A percentile compares a stretch with the other conserved stretches of the same genome.
These are phyloP conservation scores for Propithecus deckenii DNA, from an alignment of 2,797 vertebrate genomes.

Conservation along the genomic window DNA sequence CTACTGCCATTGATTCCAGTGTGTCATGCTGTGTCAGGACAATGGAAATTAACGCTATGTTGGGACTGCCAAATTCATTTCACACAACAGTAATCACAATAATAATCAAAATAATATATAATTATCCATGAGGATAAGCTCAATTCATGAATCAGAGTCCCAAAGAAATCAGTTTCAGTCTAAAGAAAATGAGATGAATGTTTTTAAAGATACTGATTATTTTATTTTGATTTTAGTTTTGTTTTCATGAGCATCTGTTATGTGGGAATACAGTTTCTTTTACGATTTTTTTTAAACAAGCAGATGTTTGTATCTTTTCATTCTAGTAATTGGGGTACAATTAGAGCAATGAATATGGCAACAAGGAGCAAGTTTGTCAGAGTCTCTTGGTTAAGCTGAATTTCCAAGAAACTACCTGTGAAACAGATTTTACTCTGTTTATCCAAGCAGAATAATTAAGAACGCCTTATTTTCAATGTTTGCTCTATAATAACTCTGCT, in stretches of 20 bases:
- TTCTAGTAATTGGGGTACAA: neutral
- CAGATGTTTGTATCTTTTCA: slow-evolving; percentile 34
- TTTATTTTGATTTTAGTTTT: neutral
- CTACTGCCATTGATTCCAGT: slow-evolving; percentile 8
- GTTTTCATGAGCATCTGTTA: slow-evolving; percentile 51
- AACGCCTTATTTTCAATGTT: neutral
- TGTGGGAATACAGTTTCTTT: slow-evolving; percentile 16
- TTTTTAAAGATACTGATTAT: neutral
- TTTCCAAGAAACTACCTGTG: neutral
- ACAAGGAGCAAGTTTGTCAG: neutral
- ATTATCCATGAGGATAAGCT: slow-evolving; percentile 26
- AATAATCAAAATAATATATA: slow-evolving; percentile 62
- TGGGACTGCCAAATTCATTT: slow-evolving; percentile 53
- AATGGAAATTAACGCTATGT: slow-evolving; percentile 31
- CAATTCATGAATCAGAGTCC: neutral
- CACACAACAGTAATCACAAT: slow-evolving; percentile 51
- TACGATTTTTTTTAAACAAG: neutral
- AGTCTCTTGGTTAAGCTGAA: neutral
- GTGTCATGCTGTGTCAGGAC: neutral
- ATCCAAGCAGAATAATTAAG: neutral
- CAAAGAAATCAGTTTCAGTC: neutral
- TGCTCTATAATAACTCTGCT: neutral
- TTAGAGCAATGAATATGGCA: neutral
- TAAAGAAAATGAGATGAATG: neutral
- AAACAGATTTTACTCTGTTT: neutral